phyloP scores from a whole-genome alignment of 2,113 vertebrate genomes.

The Pardalotus punctatus region DNA sequence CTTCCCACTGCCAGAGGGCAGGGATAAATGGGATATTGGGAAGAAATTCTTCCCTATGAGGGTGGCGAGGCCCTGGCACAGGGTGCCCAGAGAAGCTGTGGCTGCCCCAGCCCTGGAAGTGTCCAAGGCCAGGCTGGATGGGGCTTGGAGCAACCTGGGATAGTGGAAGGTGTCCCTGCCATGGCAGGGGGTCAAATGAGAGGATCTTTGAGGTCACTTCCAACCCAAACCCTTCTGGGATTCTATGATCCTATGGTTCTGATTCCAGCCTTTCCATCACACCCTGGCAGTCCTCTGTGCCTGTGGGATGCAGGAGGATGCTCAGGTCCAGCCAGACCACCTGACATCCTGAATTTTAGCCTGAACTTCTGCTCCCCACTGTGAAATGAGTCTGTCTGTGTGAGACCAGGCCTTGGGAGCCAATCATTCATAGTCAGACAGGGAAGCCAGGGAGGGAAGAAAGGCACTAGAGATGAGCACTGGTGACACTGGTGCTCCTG shows the following conservation, averaged over 20 bases:
- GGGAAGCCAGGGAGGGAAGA: neutral
- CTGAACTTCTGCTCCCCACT: neutral
- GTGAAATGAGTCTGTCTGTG: neutral
- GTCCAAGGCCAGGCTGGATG: accelerated
- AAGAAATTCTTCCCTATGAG: neutral
- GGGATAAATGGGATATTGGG: accelerated
- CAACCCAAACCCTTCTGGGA: neutral
- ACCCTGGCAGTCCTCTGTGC: neutral
- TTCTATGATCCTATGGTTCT: neutral
- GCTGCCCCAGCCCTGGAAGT: neutral
- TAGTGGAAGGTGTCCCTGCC: neutral
- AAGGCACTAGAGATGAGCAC: neutral
- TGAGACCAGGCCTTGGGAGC: neutral
- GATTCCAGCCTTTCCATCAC: neutral
- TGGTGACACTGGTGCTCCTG: neutral
- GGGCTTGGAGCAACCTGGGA: neutral
- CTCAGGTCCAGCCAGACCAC: neutral
- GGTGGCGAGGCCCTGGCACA: neutral
- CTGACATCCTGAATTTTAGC: neutral
- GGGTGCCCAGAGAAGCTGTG: neutral
- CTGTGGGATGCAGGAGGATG: neutral
- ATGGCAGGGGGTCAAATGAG: neutral
- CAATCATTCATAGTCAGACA: neutral
- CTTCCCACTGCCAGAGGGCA: neutral
- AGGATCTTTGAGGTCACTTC: neutral